Evolutionary conservation across 1,140 invertebrate genomes (phyloP).

Genomic region (Drosophila malerkotliana): DNA sequence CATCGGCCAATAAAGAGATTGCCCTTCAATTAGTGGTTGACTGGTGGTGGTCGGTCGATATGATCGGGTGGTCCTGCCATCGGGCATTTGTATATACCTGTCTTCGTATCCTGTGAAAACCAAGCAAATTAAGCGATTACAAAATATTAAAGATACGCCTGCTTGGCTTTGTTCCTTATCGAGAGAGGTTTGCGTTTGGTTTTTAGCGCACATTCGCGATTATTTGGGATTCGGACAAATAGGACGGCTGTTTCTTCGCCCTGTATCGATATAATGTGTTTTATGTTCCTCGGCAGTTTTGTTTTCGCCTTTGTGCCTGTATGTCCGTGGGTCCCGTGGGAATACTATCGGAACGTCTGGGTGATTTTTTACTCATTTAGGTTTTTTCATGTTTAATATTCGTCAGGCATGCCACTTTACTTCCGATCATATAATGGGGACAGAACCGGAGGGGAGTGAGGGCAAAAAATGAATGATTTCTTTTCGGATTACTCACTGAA

Average conservation of each 20-base stretch:
- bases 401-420: constrained; percentile 53
- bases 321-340: constrained; percentile 58
- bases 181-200: constrained; percentile 22
- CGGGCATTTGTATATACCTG: constrained; percentile 30
- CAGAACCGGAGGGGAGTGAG: not conserved
- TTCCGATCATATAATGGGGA: constrained; percentile 56
- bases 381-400: constrained; percentile 64
- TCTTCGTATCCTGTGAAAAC: constrained; percentile 39
- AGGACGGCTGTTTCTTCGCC: constrained; percentile 6
- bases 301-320: constrained; percentile 30
- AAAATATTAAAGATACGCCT: constrained; percentile 57
- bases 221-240: constrained; percentile 42
- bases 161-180: constrained; percentile 54
- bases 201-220: constrained; percentile 60
- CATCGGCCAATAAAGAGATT: constrained; percentile 73
- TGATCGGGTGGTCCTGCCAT: constrained; percentile 19
- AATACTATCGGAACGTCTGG: constrained; percentile 62
- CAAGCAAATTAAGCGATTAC: constrained; percentile 77
- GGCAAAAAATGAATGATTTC: constrained; percentile 3
- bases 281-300: constrained; percentile 26
- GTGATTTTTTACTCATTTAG: constrained; percentile 19
- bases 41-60: constrained; percentile 55
- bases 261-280: constrained; percentile 41
- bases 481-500: not conserved
- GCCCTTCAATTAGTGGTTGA: constrained; percentile 68